Conservation (phyloP, 2,113 vertebrate species). For the Brienomyrus longianalis region DNA sequence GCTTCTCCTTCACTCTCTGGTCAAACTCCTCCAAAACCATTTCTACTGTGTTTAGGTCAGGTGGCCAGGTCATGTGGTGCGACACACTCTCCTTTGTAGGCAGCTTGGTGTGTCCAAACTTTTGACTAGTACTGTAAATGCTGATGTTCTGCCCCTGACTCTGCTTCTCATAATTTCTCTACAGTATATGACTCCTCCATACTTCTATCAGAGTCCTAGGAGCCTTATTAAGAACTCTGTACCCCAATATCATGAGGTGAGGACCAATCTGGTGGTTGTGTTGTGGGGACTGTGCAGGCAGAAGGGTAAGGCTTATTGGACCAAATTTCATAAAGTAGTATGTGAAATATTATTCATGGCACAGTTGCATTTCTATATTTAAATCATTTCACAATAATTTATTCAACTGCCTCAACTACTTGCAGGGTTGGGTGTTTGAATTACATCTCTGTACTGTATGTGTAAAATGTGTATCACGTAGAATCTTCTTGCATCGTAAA, state of each 20-base stretch:
- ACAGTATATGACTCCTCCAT: background rate
- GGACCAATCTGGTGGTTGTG: background rate
- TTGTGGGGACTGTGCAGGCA: background rate
- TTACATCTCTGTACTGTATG: background rate
- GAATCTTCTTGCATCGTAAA: background rate
- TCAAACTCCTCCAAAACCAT: background rate
- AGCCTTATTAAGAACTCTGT: background rate
- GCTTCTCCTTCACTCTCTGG: too few species aligned
- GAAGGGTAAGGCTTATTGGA: background rate
- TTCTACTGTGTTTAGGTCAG: background rate
- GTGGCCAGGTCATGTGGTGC: background rate
- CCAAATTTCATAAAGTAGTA: background rate
- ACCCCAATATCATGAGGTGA: constrained; percentile 1
- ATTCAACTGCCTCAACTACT: background rate
- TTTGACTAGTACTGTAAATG: background rate
- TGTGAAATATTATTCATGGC: background rate
- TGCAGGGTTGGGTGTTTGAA: background rate
- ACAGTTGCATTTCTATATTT: background rate
- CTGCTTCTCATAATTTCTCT: background rate
- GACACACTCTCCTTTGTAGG: background rate
- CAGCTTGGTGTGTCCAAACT: background rate
- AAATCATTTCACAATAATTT: background rate
- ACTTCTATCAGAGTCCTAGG: background rate
- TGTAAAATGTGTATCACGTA: background rate
- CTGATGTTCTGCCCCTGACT: background rate